These are phyloP conservation scores for Harpagifer antarcticus DNA, from an alignment of 2,797 vertebrate genomes.

Conservation along the genomic window DNA sequence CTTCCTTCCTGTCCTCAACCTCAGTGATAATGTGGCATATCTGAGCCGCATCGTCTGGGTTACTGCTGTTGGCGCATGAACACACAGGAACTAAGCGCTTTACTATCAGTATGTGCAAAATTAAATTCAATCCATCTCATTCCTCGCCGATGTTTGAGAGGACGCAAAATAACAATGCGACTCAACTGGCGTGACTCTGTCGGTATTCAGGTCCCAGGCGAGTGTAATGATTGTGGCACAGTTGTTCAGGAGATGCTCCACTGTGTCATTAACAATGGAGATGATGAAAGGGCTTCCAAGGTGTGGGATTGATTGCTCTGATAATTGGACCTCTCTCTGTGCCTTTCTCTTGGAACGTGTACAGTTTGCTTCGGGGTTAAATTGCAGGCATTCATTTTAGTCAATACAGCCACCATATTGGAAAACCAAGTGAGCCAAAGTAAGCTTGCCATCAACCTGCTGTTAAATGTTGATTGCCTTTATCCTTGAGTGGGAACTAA, in stretches of 20 bases:
- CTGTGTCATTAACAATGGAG: slow-evolving; percentile 57
- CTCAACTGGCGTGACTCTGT: slow-evolving; percentile 50
- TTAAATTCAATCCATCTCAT: slow-evolving; percentile 60
- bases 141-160: slow-evolving; percentile 45
- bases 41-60: slow-evolving; percentile 40
- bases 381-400: slow-evolving; percentile 74
- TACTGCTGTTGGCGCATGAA: slow-evolving; percentile 37
- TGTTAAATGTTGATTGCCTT: slow-evolving; percentile 70
- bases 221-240: slow-evolving; percentile 64
- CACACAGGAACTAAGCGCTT: slow-evolving; percentile 37
- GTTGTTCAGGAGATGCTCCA: slow-evolving; percentile 52
- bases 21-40: slow-evolving; percentile 39
- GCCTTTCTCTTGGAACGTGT: slow-evolving; percentile 44
- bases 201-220: slow-evolving; percentile 59
- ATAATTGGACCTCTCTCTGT: slow-evolving; percentile 53
- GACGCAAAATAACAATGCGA: slow-evolving; percentile 57
- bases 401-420: slow-evolving; percentile 63
- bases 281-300: slow-evolving; percentile 58
- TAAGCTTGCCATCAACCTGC: slow-evolving; percentile 58
- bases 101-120: slow-evolving; percentile 48
- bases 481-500: slow-evolving; percentile 42
- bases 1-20: slow-evolving; percentile 37
- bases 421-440: slow-evolving; percentile 45
- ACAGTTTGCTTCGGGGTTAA: slow-evolving; percentile 66
- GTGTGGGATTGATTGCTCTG: slow-evolving; percentile 78